These are phyloP conservation scores for Entomobrya multifasciata DNA, from an alignment of 2,888 invertebrate species.

Conservation along the genomic window DNA sequence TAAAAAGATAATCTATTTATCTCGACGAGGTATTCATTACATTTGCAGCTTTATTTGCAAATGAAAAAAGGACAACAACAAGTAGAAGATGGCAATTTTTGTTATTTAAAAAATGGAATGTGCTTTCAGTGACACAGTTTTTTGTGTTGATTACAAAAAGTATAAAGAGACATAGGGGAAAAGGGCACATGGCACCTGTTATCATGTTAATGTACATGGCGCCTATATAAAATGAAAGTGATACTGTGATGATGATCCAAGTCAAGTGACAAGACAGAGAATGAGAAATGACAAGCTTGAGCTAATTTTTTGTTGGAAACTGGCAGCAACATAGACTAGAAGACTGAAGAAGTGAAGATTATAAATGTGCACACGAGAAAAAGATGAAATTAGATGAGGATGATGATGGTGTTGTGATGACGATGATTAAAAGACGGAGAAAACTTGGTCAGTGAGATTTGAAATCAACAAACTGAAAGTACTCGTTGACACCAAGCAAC, in stretches of 20 bases:
- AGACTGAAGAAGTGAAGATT: not conserved
- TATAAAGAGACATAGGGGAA: not conserved
- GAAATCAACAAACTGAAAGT: not conserved
- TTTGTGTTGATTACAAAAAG: not conserved
- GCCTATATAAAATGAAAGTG: not conserved
- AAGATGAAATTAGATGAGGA: not conserved
- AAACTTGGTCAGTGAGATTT: conserved; percentile 1
- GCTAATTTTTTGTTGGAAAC: conserved; percentile 17
- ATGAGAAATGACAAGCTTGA: conserved; percentile 17
- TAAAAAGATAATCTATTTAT: not conserved
- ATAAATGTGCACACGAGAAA: not conserved
- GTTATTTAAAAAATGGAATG: not conserved
- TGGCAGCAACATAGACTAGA: not conserved
- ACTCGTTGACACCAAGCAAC: not conserved
- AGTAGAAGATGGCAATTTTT: not conserved
- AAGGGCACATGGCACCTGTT: conserved; percentile 2
- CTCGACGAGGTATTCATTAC: too few species aligned
- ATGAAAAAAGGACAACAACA: not conserved
- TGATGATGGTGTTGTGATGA: not conserved
- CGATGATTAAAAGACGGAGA: not conserved
- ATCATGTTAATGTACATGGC: not conserved
- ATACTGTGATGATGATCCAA: not conserved
- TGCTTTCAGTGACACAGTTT: not conserved
- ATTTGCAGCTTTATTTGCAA: not conserved
- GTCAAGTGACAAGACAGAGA: not conserved